Evolutionary conservation across 2,888 invertebrate genomes (phyloP), one percentile per base, ranked within the genome.

Genomic region (Disparrhopalites patrizii): DNA sequence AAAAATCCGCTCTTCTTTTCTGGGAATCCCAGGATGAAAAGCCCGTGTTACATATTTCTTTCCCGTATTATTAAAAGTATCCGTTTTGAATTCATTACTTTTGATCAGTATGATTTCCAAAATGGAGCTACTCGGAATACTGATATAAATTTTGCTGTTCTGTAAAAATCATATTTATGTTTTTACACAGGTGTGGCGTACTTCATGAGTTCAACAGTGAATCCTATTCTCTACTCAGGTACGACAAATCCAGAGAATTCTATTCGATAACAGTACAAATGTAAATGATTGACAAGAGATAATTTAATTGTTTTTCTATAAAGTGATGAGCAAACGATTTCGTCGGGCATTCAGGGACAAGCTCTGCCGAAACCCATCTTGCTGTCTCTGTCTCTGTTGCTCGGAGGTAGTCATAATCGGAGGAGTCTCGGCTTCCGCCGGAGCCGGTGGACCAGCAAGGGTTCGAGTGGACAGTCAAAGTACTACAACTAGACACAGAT

Each of bases 271-370:
- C 8, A 15, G 7, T 36, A 15, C 36, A 36, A 36, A 15, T 15
- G 8, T 36, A 15, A 36, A 36, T 7, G 36, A 15, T 36, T 36
- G 36, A 7, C 36, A 10, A n/a, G n/a, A n/a, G n/a, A n/a, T n/a
- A n/a, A n/a, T 25, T 23, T 51, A 25, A 8, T 27, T 51, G 7
- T 7, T 23, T 3, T 13, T n/a, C n/a, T 55, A 38, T 18, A 13
- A 33, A 43, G 74, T 74, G 5, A 73, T 74, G 73, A 70, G 70
- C 10, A 74, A 73, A 50, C 43, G 74, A 36, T 73, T 73, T 67
- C 66, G 73, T 3, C 62, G 71, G 50, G 74, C 74, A 10, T 74
- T 74, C 52, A 66, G 74, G 13, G 74, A 75, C 51, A 75, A 73
- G 51, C 51, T 75, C 30, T 75, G 72, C 23, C 58, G 68, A 27